phyloP scores from a whole-genome alignment of 2,797 vertebrate genomes.

The Crenichthys baileyi region DNA sequence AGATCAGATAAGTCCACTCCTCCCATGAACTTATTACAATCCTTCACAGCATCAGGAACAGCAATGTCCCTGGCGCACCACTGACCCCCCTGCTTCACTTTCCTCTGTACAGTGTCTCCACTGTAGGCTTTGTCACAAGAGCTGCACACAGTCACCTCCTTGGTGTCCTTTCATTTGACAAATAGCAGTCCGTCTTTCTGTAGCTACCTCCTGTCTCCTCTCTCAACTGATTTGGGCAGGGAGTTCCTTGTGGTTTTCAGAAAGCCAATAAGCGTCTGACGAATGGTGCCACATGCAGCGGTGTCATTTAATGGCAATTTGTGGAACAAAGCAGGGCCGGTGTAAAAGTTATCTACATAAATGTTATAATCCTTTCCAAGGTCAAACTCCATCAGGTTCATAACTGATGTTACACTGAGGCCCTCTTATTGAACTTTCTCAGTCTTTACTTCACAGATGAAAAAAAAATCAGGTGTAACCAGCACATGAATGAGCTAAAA shows the following conservation, averaged over 20 bases:
- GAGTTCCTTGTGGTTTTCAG: background rate
- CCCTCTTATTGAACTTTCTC: background rate
- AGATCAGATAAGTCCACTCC: too few species aligned
- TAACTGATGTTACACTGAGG: background rate
- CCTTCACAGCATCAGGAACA: too few species aligned
- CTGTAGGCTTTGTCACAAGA: background rate
- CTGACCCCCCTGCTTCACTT: background rate
- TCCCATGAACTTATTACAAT: too few species aligned
- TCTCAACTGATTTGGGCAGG: background rate
- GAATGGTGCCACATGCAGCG: too few species aligned
- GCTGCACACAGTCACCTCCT: background rate
- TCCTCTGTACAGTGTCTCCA: background rate
- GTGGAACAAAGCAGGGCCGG: too few species aligned
- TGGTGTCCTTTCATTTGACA: background rate
- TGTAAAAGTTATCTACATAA: background rate
- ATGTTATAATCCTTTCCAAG: background rate
- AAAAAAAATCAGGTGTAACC: background rate
- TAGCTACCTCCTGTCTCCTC: background rate
- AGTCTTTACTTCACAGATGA: background rate
- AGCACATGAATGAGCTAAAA: background rate
- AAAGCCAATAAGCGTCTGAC: too few species aligned
- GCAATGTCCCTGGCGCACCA: too few species aligned
- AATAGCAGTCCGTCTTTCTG: background rate
- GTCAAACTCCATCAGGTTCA: background rate
- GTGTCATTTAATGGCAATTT: background rate